A percentile compares a stretch with the other conserved stretches of the same genome.
Conservation (phyloP, 2,113 vertebrate genomes). For the Cynoglossus semilaevis region DNA sequence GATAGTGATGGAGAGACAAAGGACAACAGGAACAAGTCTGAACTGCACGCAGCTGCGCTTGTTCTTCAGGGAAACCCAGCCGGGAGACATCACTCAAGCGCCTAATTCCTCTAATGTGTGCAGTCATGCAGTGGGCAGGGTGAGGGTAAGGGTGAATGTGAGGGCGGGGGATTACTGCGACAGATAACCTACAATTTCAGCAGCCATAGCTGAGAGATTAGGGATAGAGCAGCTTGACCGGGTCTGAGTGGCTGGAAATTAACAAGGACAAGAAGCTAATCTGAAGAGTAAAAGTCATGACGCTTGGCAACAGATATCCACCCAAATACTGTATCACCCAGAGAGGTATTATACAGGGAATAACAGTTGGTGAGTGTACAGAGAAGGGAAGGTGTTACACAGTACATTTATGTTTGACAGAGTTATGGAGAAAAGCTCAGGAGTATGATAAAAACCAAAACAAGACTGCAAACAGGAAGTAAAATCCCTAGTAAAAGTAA, state of each 20-base stretch:
- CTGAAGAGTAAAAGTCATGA: constrained; percentile 25
- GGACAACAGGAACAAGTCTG: constrained; percentile 51
- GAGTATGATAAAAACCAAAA: constrained; percentile 32
- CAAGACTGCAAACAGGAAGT: constrained; percentile 6
- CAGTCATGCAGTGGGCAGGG: constrained; percentile 79
- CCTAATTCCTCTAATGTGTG: constrained; percentile 89
- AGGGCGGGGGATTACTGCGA: constrained; percentile 68
- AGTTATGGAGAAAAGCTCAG: constrained; percentile 35
- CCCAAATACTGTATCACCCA: background rate
- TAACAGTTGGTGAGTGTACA: constrained; percentile 35
- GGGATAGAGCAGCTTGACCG: constrained; percentile 51
- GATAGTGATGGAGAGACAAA: constrained; percentile 62
- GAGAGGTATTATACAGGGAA: background rate
- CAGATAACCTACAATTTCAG: constrained; percentile 56
- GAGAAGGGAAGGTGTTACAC: background rate
- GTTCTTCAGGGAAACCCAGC: constrained; percentile 93
- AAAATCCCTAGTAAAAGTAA: background rate
- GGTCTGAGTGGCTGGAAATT: constrained; percentile 39
- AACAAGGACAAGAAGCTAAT: constrained; percentile 25
- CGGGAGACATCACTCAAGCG: constrained; percentile 82
- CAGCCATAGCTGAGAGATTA: constrained; percentile 50
- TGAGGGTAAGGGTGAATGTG: constrained; percentile 14
- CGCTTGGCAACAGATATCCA: constrained; percentile 18
- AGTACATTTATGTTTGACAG: constrained; percentile 29
- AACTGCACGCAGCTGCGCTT: constrained; percentile 88